Conservation (phyloP, 92 coral and sea anemone species). For the Chrysogorgia sp. region DNA sequence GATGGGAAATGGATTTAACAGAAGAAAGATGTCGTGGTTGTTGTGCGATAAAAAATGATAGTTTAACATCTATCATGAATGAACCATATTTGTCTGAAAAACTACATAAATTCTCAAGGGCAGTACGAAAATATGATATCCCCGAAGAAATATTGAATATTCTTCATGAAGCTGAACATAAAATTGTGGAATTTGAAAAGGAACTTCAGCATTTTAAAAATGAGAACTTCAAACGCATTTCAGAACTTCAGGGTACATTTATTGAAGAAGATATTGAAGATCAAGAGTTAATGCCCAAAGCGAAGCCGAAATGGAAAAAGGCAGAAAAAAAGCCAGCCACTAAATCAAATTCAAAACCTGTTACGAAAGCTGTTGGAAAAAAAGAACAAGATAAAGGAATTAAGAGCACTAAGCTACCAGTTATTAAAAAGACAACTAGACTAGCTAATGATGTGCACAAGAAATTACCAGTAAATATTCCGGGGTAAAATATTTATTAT, state of each 20-base stretch:
- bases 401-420: too few relatives aligned
- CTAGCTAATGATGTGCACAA: too few relatives aligned
- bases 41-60: conserved; percentile 13
- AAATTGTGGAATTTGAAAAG: conserved; percentile 13
- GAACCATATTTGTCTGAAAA: conserved; percentile 35
- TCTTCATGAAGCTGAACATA: conserved; percentile 34
- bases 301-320: conserved; percentile 1
- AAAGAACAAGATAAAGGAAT: not conserved
- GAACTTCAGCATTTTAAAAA: conserved; percentile 14
- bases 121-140: conserved; percentile 26
- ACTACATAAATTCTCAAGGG: conserved; percentile 39
- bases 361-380: not conserved
- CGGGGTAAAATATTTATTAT: too few relatives aligned
- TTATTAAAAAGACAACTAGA: too few relatives aligned
- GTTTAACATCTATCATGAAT: not conserved
- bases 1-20: conserved; percentile 4
- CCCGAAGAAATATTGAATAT: conserved; percentile 23
- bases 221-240: not conserved
- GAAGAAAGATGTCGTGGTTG: conserved; percentile 27
- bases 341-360: too few relatives aligned
- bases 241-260: not conserved
- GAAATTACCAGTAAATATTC: too few relatives aligned
- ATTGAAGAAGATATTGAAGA: conserved; percentile 1
- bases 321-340: too few relatives aligned
- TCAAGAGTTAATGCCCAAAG: not conserved